These are phyloP conservation scores for Colletes collaris DNA, from an alignment of 2,888 invertebrate species.

Conservation along the genomic window DNA sequence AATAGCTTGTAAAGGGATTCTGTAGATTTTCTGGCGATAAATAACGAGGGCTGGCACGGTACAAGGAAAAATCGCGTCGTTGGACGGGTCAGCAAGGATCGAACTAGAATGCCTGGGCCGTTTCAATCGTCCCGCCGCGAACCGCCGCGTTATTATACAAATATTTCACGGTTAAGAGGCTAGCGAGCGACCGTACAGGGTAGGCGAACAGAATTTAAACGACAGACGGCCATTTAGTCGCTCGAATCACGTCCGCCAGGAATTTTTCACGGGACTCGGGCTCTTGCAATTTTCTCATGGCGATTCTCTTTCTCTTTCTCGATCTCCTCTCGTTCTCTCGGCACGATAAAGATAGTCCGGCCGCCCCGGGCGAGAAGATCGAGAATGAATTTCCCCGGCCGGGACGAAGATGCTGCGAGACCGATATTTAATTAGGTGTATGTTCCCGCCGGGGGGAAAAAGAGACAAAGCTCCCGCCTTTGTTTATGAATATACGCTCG, in stretches of 20 bases:
- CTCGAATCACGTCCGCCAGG: constrained; percentile 52
- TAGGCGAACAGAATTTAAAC: constrained; percentile 45
- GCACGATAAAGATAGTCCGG: background rate
- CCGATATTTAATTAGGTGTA: constrained; percentile 68
- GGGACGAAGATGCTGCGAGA: constrained; percentile 23
- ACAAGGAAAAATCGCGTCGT: background rate
- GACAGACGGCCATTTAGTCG: constrained; percentile 49
- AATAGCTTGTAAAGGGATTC: no score
- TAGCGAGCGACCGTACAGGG: constrained; percentile 16
- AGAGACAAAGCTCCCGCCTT: constrained; percentile 47
- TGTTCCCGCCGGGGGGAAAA: constrained; percentile 44
- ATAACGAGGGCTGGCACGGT: no score
- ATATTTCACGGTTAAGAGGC: constrained; percentile 41
- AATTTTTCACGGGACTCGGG: constrained; percentile 48
- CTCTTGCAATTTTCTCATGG: constrained; percentile 50
- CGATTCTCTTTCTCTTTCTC: background rate
- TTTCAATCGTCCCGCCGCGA: background rate
- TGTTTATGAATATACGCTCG: constrained; percentile 63
- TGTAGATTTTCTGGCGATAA: no score
- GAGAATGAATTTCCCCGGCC: constrained; percentile 30
- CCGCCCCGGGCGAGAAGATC: constrained; percentile 17
- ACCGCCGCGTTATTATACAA: constrained; percentile 31
- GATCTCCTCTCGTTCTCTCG: background rate
- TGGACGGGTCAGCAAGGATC: background rate
- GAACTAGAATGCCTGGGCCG: background rate